These are phyloP conservation scores for Brienomyrus brachyistius DNA, from an alignment of 2,113 vertebrate genomes.

Conservation along the genomic window DNA sequence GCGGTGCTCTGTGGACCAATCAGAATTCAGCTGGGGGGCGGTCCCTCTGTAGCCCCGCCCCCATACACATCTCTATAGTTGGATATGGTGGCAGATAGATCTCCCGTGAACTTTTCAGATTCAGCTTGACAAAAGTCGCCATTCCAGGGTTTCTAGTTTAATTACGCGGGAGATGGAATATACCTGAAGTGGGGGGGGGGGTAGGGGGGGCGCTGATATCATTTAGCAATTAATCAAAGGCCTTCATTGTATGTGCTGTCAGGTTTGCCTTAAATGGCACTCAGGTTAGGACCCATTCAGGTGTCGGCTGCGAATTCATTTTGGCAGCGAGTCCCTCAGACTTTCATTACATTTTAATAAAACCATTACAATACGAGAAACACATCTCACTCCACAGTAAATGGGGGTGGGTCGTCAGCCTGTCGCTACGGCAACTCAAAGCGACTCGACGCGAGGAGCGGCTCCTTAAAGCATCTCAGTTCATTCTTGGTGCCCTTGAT, in stretches of 20 bases:
- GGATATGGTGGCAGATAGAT: background rate
- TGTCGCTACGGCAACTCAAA: background rate
- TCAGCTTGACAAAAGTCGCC: background rate
- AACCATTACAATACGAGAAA: constrained; percentile 11
- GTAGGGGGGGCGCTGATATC: background rate
- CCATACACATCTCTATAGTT: background rate
- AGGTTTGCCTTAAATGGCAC: constrained; percentile 24
- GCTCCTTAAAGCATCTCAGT: background rate
- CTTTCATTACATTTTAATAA: constrained; percentile 21
- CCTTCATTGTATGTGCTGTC: constrained; percentile 24
- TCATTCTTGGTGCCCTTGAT: background rate
- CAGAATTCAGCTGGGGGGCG: background rate
- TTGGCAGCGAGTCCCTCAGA: constrained; percentile 4
- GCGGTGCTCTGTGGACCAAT: background rate
- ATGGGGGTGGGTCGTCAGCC: background rate
- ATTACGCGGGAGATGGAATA: background rate
- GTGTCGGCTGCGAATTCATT: constrained; percentile 21
- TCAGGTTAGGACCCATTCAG: background rate
- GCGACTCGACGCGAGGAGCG: background rate
- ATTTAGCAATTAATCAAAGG: constrained; percentile 28
- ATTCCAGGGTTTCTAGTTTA: constrained; percentile 6
- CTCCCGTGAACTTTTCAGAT: background rate
- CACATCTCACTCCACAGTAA: background rate
- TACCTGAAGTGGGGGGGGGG: background rate
- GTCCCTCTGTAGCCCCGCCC: background rate